Base-by-base conservation (phyloP, 2,113 vertebrate species). In the Serilophus lunatus region DNA sequence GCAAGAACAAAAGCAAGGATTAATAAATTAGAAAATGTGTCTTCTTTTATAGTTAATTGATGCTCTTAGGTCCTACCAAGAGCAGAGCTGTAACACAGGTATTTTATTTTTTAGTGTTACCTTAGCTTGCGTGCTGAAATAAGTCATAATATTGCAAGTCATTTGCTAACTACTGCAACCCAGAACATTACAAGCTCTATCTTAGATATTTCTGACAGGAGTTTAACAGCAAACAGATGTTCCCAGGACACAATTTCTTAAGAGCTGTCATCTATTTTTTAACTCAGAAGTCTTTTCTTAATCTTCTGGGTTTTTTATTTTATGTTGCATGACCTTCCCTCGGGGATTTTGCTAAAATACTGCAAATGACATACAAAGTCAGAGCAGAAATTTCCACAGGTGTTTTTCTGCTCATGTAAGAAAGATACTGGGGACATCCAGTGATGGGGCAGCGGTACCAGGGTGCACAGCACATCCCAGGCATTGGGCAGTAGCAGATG, bases 211-310 rank as follows among this genome's bases (percentile, higher is more conserved):
- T 81, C 71, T 95, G 94, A 91, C 86, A 90, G 76, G 78, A 91
- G 31, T 90, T 93, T 78, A 93, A 86, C 8, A 2, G 69, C 92
- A 95, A 96, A 82, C 75, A 96, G 88, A 90, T 92, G 64, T 82
- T 95, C 91, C 86, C 83, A 79, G 86, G 71, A 72, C 64, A 89
- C 23, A 40, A 16, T 87, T 90, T 93, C 65, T 82, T 90, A 92
- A 57, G 68, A 94, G 50, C 81, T 93, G 71, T 94, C 86, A 71
- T 94, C 44, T 85, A 1, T 51, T 78, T 89, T 79, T 74, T 65
- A 57, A 88, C 29, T 91, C 71, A 71, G 26, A 88, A 82, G 42
- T 66, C 5, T 42, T 90, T 90, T 57, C 54, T 82, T 90, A 79
- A 91, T 86, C 57, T 87, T 66, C n/a, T 44, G 35, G 5, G 3